phyloP scores from a whole-genome alignment of 2,797 vertebrate species.

The Acanthis flammea region DNA sequence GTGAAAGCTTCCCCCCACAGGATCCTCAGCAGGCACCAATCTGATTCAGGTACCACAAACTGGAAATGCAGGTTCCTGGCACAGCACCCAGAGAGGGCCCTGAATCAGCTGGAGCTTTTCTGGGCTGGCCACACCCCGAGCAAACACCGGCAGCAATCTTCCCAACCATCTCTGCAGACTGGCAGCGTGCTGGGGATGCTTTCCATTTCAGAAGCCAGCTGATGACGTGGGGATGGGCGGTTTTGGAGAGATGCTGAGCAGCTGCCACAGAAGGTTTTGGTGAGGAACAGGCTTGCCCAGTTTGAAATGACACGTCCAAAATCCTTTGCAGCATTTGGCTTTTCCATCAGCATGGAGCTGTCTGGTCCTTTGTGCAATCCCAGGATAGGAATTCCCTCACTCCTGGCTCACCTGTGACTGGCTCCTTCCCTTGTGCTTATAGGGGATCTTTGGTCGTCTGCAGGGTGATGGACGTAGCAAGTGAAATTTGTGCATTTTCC shows the following conservation, averaged over 20 bases:
- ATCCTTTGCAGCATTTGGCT: background rate
- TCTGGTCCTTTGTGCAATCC: background rate
- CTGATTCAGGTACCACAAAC: background rate
- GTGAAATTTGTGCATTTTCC: background rate
- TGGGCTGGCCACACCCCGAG: background rate
- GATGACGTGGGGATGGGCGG: background rate
- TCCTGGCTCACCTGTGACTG: background rate
- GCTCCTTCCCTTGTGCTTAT: background rate
- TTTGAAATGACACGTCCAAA: background rate
- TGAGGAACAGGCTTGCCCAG: background rate
- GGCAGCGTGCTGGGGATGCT: background rate
- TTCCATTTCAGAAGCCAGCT: background rate
- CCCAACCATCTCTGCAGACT: background rate
- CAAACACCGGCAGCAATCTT: background rate
- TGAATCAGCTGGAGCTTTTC: conserved; percentile 33
- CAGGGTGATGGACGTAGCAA: background rate
- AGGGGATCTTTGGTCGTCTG: background rate
- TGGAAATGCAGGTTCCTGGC: conserved; percentile 64
- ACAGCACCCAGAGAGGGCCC: background rate
- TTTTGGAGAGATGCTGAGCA: background rate
- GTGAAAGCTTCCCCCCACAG: background rate
- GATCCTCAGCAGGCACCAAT: background rate
- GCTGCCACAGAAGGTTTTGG: background rate
- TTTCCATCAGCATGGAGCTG: background rate
- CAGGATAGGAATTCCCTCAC: background rate